Conservation (phyloP, 1,140 invertebrate species). For the Lepidurus packardi region DNA sequence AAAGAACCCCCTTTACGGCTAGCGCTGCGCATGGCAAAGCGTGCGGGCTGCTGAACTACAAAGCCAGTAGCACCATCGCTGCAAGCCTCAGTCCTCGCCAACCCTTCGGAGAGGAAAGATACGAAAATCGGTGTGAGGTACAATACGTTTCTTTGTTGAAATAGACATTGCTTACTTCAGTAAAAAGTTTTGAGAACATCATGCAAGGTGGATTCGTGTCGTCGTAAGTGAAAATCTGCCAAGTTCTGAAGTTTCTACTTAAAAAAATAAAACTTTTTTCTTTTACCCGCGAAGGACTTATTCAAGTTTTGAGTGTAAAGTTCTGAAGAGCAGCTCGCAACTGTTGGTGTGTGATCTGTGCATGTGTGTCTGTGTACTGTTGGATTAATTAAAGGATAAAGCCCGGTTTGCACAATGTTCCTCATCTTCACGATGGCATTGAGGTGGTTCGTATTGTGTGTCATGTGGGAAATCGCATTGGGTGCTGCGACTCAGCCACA, state of each 20-base stretch:
- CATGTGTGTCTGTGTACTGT: neutral
- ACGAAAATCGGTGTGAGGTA: neutral
- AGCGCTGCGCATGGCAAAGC: neutral
- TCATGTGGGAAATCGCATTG: neutral
- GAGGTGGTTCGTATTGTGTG: neutral
- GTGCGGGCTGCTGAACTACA: neutral
- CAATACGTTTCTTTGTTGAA: neutral
- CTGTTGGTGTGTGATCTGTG: no score
- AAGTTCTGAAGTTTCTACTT: neutral
- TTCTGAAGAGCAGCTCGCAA: no score
- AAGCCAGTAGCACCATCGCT: neutral
- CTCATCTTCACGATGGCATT: slow-evolving; percentile 1
- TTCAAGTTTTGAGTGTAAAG: no score
- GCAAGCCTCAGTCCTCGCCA: neutral
- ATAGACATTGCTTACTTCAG: neutral
- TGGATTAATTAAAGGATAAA: slow-evolving; percentile 19
- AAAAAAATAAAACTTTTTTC: neutral
- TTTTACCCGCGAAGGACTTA: neutral
- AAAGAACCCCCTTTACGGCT: neutral
- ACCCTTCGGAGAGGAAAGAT: neutral
- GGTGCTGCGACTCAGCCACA: slow-evolving; percentile 41
- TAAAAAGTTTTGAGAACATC: no score
- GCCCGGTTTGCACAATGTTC: neutral
- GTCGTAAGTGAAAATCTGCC: no score
- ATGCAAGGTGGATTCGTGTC: no score